Base-by-base conservation (phyloP, 2,888 invertebrate species). In the Chydorus sphaericus region DNA sequence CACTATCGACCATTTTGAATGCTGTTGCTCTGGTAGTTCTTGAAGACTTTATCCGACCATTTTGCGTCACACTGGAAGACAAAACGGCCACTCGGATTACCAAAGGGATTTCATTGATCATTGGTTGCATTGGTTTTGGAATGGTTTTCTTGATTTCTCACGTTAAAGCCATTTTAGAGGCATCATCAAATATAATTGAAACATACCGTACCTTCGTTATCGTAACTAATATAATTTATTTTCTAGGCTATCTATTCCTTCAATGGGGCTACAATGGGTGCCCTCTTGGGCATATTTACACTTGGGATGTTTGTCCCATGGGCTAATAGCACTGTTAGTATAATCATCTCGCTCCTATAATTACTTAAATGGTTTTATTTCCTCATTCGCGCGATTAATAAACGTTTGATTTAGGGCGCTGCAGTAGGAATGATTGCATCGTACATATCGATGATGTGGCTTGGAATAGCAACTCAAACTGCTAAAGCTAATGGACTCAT, bases 21-120 rank as follows among this genome's bases (percentile, higher is more conserved):
- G 92, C 93, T 1, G 71, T 96, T 60, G 84, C 94, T 1, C 93
- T 94, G 1, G 85, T 93, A 29, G 84, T 88, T 0, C 81, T 89
- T 64, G 85, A 92, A 70, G 96, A 96, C 70, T 76, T 93, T 57
- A 75, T 91, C 1, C 77, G 77, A 30, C 83, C 84, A 16, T 50
- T 18, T 30, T 29, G 18, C 30, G 76, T 83, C 4, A 60, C 61
- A 61, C 37, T 57, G 58, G 51, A 59, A 55, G 54, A 66, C 52
- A 49, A 66, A 20, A 60, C 64, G 7, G 73, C 74, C 39, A 54
- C 62, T 28, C 65, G 62, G 52, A 75, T 81, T 63, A 83, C 83
- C 2, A 82, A 83, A 65, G 76, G 78, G 73, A 73, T 85, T 36
- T 83, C 83, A 59, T 70, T 82, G 5, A 73, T 73, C 8, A 88